phyloP scores from a whole-genome alignment of 2,888 invertebrate species.

The Macrophya alboannulata region DNA sequence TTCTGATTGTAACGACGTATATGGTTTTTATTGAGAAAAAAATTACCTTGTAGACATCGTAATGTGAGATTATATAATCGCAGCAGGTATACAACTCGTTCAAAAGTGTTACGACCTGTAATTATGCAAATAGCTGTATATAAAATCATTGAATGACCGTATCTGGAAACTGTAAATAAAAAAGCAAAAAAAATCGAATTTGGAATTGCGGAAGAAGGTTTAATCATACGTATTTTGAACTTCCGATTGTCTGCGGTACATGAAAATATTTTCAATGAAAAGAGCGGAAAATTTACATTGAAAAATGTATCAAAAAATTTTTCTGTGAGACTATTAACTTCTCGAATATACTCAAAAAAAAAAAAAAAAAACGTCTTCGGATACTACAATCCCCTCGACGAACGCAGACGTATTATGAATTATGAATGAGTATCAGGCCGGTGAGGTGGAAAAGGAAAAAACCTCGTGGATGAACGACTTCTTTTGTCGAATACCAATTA shows the following conservation, averaged over 20 bases:
- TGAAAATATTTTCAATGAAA: too few relatives aligned
- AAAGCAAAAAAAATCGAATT: too few relatives aligned
- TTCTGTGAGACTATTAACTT: too few relatives aligned
- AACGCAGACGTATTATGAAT: constrained; percentile 6
- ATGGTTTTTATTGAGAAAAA: constrained; percentile 13
- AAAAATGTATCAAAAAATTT: too few relatives aligned
- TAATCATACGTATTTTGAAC: too few relatives aligned
- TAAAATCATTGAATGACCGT: neutral
- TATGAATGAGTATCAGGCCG: neutral
- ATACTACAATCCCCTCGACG: neutral
- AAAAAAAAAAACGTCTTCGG: too few relatives aligned
- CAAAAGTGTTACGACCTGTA: constrained; percentile 91
- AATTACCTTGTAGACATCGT: constrained; percentile 91
- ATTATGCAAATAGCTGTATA: constrained; percentile 13
- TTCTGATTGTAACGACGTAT: neutral
- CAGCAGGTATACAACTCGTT: constrained; percentile 95
- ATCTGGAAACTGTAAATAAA: too few relatives aligned
- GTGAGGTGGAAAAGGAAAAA: neutral
- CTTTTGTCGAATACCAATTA: neutral
- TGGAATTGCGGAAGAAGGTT: too few relatives aligned
- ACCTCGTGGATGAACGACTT: neutral
- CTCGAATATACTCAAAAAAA: too few relatives aligned
- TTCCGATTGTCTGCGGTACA: too few relatives aligned
- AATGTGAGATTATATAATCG: constrained; percentile 93
- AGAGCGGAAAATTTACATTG: too few relatives aligned